A percentile compares a stretch with the other conserved stretches of the same genome.
Conservation (phyloP, 2,797 vertebrate species). For the Gila robusta region DNA sequence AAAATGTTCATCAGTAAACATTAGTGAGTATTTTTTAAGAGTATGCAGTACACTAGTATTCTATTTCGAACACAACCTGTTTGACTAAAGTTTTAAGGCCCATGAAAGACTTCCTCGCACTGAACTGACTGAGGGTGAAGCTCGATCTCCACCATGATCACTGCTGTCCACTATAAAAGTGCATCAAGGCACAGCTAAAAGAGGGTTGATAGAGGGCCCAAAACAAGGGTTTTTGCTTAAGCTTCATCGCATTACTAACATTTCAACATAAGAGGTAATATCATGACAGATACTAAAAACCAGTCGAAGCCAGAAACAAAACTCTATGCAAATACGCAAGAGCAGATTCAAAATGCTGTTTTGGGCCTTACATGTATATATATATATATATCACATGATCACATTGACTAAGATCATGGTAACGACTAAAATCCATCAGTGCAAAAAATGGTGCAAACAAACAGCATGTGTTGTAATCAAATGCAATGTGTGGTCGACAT, state of each 20-base stretch:
- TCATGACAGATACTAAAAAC: neutral
- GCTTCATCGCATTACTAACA: slow-evolving; percentile 45
- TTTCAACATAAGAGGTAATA: neutral
- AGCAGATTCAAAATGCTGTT: slow-evolving; percentile 12
- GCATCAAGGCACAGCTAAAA: slow-evolving; percentile 82
- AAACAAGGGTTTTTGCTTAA: neutral
- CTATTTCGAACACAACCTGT: neutral
- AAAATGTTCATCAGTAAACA: neutral
- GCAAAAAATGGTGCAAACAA: slow-evolving; percentile 15
- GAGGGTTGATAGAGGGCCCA: slow-evolving; percentile 46
- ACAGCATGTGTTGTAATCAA: neutral
- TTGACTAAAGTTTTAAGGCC: slow-evolving; percentile 17
- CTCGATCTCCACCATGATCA: slow-evolving; percentile 59
- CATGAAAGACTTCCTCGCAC: slow-evolving; percentile 11
- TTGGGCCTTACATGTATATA: neutral
- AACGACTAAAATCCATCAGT: slow-evolving; percentile 29
- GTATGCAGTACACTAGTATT: neutral
- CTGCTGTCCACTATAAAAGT: slow-evolving; percentile 76
- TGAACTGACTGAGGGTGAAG: slow-evolving; percentile 63
- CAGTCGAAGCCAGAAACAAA: neutral
- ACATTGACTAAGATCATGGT: neutral
- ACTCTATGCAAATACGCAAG: neutral
- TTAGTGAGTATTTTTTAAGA: neutral
- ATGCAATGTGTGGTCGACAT: slow-evolving; percentile 25
- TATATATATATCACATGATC: neutral